Evolutionary conservation across 64 coral and sea anemone species (phyloP), one percentile per base, ranked within the genome.

Genomic region (Actinia equina): DNA sequence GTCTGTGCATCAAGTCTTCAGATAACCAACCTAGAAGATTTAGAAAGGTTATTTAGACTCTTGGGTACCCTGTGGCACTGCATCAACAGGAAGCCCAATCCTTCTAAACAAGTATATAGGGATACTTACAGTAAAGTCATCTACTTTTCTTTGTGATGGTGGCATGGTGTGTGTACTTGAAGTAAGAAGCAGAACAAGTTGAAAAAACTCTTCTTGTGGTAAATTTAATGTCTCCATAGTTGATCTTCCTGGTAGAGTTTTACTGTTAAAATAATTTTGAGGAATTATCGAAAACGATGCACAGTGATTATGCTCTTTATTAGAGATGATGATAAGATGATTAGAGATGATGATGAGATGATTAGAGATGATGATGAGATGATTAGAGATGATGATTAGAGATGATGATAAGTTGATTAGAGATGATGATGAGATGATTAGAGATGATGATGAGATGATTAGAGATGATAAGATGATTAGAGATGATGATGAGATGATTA

Each of bases 111-210:
- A 4, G 22, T 22, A n/a, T 20, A 12, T 13, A 41, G 1, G 26
- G 7, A 74, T 52, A 85, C 83, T 85, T 87, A 92, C 90, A 85
- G 61, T 87, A 30, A 87, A 92, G 3, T 85, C 85, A 6, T 86
- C 77, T 26, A 92, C 67, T 8, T 92, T 58, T 83, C 90, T 42
- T 17, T 87, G 74, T 7, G 85, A 82, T 20, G 90, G 90, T 19
- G 90, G 84, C 52, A 92, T 83, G 8, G 85, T 70, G 12, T 71
- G 53, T n/a, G 85, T 92, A 15, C 90, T 92, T 62, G 13, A 1
- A n/a, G 60, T 53, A 0, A 92, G 85, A 22, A 92, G 59, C 45
- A 92, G 43, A 18, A 92, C 80, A 44, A 92, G 60, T 20, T 83
- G 85, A 10, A 87, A n/a, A 20, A 85, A 92, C 52, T 45, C 80